These are phyloP conservation scores for Delia radicum DNA, from an alignment of 1,140 invertebrate species.

Conservation along the genomic window DNA sequence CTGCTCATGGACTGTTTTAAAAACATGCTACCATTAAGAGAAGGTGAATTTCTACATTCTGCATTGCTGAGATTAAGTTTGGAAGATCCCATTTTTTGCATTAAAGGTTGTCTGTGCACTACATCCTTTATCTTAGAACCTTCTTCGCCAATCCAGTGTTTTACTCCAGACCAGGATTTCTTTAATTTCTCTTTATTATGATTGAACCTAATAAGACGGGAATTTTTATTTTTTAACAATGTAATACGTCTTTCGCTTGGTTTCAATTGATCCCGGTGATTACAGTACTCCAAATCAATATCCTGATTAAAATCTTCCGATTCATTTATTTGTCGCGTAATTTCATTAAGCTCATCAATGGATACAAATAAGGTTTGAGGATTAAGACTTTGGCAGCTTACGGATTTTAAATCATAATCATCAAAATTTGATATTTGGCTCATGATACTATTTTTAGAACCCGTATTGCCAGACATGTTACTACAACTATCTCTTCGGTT, in stretches of 20 bases:
- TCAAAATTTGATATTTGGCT: constrained; percentile 34
- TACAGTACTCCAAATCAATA: constrained; percentile 52
- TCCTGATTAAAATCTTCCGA: constrained; percentile 50
- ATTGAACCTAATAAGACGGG: constrained; percentile 46
- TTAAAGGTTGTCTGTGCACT: constrained; percentile 57
- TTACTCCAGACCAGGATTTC: constrained; percentile 59
- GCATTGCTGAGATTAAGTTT: constrained; percentile 30
- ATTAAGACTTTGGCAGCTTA: constrained; percentile 51
- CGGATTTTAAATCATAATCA: constrained; percentile 52
- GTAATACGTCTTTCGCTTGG: constrained; percentile 51
- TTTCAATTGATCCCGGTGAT: constrained; percentile 48
- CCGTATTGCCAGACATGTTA: constrained; percentile 1
- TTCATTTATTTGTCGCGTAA: constrained; percentile 51
- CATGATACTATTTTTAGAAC: constrained; percentile 37
- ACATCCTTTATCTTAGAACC: constrained; percentile 57
- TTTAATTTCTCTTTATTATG: constrained; percentile 57
- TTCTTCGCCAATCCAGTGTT: constrained; percentile 60
- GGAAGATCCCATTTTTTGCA: constrained; percentile 57
- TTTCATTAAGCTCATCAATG: constrained; percentile 54
- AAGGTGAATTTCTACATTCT: constrained; percentile 23
- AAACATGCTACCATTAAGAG: constrained; percentile 22
- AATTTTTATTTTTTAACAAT: constrained; percentile 51
- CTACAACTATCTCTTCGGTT: constrained; percentile 23
- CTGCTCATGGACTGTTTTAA: constrained; percentile 3
- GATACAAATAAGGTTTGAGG: constrained; percentile 50